phyloP scores from a whole-genome alignment of 2,888 invertebrate species.

The Protula sp. region DNA sequence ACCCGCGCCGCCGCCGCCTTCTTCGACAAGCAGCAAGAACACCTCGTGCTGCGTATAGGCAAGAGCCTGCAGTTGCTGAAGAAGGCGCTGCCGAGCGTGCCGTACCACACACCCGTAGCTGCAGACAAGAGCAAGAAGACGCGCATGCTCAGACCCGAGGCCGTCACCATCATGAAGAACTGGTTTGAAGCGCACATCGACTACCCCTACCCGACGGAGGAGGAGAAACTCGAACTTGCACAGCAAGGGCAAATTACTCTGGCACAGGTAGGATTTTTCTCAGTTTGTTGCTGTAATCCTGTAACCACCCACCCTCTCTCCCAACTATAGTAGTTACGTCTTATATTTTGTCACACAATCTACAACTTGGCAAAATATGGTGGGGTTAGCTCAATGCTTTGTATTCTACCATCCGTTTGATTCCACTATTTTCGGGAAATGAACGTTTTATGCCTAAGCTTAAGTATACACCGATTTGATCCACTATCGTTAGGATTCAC shows the following conservation, averaged over 20 bases:
- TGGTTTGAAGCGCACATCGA: slow-evolving; percentile 37
- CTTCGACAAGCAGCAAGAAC: slow-evolving; percentile 35
- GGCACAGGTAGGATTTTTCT: slow-evolving; percentile 11
- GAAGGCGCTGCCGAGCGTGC: slow-evolving; percentile 24
- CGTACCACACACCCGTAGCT: slow-evolving; percentile 2
- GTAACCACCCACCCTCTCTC: too few relatives aligned
- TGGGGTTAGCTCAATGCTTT: too few relatives aligned
- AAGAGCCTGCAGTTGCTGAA: slow-evolving; percentile 38
- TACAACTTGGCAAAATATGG: too few relatives aligned
- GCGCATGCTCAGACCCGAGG: slow-evolving; percentile 31
- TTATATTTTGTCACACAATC: too few relatives aligned
- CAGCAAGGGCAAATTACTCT: slow-evolving; percentile 33
- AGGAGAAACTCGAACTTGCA: slow-evolving; percentile 37
- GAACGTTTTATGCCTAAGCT: too few relatives aligned
- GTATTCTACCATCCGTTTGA: too few relatives aligned
- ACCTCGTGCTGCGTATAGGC: slow-evolving; percentile 34
- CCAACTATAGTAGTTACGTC: too few relatives aligned
- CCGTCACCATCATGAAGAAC: slow-evolving; percentile 34
- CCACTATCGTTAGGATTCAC: too few relatives aligned
- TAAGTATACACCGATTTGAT: too few relatives aligned
- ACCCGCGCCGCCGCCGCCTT: slow-evolving; percentile 16
- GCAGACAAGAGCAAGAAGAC: slow-evolving; percentile 24
- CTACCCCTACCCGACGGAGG: slow-evolving; percentile 42
- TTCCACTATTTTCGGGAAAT: too few relatives aligned
- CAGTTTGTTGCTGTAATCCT: too few relatives aligned